Evolutionary conservation across 1,140 invertebrate genomes (phyloP).

Genomic region (Magallana gigas): DNA sequence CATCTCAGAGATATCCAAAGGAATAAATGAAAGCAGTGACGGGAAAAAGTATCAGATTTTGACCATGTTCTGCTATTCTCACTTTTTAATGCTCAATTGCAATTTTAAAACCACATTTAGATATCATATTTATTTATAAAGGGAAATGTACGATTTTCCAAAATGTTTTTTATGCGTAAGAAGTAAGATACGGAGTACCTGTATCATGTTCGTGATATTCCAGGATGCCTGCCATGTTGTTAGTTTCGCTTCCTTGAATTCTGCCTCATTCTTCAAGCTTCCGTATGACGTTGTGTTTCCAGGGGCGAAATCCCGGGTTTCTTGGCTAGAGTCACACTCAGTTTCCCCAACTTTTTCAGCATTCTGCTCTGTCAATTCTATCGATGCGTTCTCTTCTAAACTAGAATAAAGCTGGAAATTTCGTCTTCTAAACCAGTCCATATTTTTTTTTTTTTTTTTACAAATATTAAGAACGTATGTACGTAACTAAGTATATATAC

Average conservation of each 20-base stretch:
- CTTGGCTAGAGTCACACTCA: not conserved
- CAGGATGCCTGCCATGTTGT: not conserved
- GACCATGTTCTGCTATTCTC: too few relatives aligned
- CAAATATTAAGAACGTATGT: too few relatives aligned
- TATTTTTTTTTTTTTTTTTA: not conserved
- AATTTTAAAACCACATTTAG: too few relatives aligned
- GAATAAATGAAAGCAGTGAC: too few relatives aligned
- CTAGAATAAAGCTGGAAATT: not conserved
- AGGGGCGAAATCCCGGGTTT: not conserved
- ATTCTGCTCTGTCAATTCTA: not conserved
- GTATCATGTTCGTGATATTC: slow-evolving; percentile 24
- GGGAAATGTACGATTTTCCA: too few relatives aligned
- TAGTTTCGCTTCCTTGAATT: not conserved
- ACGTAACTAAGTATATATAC: too few relatives aligned
- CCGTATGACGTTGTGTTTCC: not conserved
- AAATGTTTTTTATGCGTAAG: too few relatives aligned
- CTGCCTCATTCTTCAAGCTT: not conserved
- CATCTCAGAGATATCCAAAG: too few relatives aligned
- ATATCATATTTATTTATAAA: too few relatives aligned
- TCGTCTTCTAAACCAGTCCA: not conserved
- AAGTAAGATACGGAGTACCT: not conserved
- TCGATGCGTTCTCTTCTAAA: not conserved
- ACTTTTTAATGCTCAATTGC: too few relatives aligned
- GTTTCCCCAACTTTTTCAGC: not conserved
- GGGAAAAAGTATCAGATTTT: too few relatives aligned